Conservation (phyloP, 2,113 vertebrate genomes). For the Tricholaema leucomelas region DNA sequence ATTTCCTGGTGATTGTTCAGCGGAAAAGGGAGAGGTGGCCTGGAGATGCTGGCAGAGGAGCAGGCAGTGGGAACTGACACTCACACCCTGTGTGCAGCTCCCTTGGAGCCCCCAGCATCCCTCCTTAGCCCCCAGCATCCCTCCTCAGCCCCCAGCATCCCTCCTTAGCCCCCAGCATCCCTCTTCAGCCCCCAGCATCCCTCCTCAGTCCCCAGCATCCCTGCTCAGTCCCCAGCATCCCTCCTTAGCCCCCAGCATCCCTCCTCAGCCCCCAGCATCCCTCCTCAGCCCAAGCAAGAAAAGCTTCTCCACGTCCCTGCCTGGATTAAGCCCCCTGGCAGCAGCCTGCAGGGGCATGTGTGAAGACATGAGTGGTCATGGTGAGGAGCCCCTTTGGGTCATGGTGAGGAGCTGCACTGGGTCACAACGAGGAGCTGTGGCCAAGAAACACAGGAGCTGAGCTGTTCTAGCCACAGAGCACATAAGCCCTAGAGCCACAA, state of each 20-base stretch:
- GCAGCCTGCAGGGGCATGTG: not conserved
- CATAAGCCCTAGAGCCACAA: not conserved
- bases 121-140: not conserved
- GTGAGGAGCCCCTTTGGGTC: too few relatives aligned
- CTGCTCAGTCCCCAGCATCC: not conserved
- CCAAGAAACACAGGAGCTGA: not conserved
- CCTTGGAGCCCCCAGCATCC: not conserved
- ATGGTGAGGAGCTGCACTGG: not conserved
- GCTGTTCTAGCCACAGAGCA: not conserved
- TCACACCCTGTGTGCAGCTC: too few relatives aligned
- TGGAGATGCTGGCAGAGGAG: not conserved
- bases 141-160: too few relatives aligned
- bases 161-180: rapidly evolving
- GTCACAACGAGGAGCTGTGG: not conserved
- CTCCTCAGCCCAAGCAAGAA: rapidly evolving
- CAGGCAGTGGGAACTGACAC: not conserved
- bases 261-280: not conserved
- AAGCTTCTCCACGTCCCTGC: not conserved
- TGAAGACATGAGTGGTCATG: not conserved
- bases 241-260: too few relatives aligned
- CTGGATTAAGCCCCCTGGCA: not conserved
- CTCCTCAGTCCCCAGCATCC: rapidly evolving
- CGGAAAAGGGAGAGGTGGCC: not conserved
- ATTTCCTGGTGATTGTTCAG: rapidly evolving
- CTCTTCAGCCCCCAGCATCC: too few relatives aligned